Conservation (phyloP, 2,888 invertebrate species). For the Heliconius sara region DNA sequence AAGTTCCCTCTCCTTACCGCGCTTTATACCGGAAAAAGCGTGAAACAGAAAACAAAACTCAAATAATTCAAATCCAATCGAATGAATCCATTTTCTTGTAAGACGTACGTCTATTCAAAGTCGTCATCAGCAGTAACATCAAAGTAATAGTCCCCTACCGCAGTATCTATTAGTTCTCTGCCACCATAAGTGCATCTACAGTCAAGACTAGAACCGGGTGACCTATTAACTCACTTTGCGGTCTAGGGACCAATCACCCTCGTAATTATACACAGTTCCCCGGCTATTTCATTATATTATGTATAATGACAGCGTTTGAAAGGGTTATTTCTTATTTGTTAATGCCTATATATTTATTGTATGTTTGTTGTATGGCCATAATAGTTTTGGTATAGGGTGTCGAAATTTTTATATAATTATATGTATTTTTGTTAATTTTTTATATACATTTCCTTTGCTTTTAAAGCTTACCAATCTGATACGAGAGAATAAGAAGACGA, state of each 20-base stretch:
- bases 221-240: conserved; percentile 42
- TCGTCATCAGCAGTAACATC: not conserved
- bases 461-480: not conserved
- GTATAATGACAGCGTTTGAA: not conserved
- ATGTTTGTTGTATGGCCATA: not conserved
- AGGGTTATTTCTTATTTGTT: not conserved
- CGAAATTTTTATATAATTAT: too few species aligned
- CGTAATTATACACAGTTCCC: conserved; percentile 35
- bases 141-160: not conserved
- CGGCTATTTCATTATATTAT: conserved; percentile 31
- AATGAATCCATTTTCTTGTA: not conserved
- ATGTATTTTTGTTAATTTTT: too few species aligned
- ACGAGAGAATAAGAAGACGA: not conserved
- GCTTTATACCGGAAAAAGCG: not conserved
- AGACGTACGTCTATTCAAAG: not conserved
- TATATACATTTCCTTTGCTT: too few species aligned
- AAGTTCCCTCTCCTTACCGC: not conserved
- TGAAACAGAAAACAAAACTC: not conserved
- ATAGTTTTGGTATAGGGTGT: too few species aligned
- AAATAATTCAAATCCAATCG: not conserved
- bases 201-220: conserved; percentile 45
- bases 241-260: conserved; percentile 41
- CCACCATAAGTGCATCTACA: conserved; percentile 34
- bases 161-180: conserved; percentile 18
- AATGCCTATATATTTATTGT: not conserved